phyloP scores from a whole-genome alignment of 2,888 invertebrate genomes.

The Arenicola marina region DNA sequence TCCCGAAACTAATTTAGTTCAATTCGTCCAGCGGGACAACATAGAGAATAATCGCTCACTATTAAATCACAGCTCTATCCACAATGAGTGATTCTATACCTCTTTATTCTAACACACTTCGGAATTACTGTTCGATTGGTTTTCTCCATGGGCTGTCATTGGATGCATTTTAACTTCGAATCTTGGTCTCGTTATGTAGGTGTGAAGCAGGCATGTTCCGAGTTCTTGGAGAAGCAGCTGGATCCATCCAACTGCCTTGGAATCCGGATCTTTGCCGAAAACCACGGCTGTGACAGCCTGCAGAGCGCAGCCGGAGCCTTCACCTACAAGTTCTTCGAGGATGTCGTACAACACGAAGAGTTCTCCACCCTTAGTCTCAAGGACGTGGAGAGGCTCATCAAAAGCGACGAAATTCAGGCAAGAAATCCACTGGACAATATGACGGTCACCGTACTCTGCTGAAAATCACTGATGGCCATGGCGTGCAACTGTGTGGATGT shows the following conservation, averaged over 20 bases:
- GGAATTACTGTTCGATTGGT: not conserved
- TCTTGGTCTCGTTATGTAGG: slow-evolving; percentile 40
- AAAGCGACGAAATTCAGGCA: slow-evolving; percentile 58
- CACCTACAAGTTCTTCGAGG: slow-evolving; percentile 51
- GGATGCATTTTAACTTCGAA: not conserved
- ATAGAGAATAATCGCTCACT: no score
- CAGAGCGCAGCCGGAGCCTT: slow-evolving; percentile 49
- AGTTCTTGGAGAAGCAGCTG: slow-evolving; percentile 57
- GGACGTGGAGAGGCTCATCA: slow-evolving; percentile 50
- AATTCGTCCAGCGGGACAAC: no score
- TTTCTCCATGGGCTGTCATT: not conserved
- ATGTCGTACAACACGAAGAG: slow-evolving; percentile 52
- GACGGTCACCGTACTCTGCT: no score
- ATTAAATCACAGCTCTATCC: no score
- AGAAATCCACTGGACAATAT: no score
- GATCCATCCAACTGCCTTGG: slow-evolving; percentile 59
- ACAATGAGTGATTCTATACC: no score
- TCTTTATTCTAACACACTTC: not conserved
- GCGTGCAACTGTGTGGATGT: no score
- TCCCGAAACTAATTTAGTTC: no score
- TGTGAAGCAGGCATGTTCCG: slow-evolving; percentile 57
- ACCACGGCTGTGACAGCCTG: slow-evolving; percentile 50
- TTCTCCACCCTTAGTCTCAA: slow-evolving; percentile 48
- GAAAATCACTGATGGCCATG: no score
- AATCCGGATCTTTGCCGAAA: slow-evolving; percentile 59